Base-by-base conservation (phyloP, 1,140 invertebrate genomes). In the Drosophila nikananu region DNA sequence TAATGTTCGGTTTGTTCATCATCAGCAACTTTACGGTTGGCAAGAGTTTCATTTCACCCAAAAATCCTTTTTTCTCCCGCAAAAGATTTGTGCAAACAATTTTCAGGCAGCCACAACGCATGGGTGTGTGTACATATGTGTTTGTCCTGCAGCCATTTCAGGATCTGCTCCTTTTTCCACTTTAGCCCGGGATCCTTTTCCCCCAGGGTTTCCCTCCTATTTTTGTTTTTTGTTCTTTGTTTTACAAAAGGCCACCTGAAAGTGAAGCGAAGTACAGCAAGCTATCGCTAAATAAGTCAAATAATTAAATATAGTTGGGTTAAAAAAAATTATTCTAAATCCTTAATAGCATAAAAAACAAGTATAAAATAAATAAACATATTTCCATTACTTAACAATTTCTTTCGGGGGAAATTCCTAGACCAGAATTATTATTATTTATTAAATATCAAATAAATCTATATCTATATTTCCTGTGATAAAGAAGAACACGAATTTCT, bases 21-120 rank as follows among this genome's bases (percentile, higher is more conserved):
- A 67, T 66, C 66, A 70, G 25, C 51, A 72, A 71, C 65, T 71
- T 72, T 72, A 59, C 67, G 54, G 44, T 41, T 59, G 54, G 37
- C 52, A 72, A 73, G 70, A 72, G 52, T 72, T 60, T 49, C 68
- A 72, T 73, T 73, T 49, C 60, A 39, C 44, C 42, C 52, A 51
- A 72, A 71, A 39, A 49, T 25, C 21, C 17, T 25, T 72, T 42
- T 23, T 59, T 27, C 27, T 41, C 27, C 27, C 25, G 37, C 52
- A 71, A 72, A 73, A 73, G 70, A 73, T 73, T 73, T 73, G 52
- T 73, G 54, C 70, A 72, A 73, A 73, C 70, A 73, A 60, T 73
- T 73, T 73, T 60, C 55, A 52, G 51, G 27, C 54, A 72, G 70
- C 70, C 70, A 41, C 67, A 73, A 51, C 35, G 46, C 52, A 39